Evolutionary conservation across 2,797 vertebrate species (phyloP), one percentile per base, ranked within the genome.

Genomic region (Sternotherus odoratus): DNA sequence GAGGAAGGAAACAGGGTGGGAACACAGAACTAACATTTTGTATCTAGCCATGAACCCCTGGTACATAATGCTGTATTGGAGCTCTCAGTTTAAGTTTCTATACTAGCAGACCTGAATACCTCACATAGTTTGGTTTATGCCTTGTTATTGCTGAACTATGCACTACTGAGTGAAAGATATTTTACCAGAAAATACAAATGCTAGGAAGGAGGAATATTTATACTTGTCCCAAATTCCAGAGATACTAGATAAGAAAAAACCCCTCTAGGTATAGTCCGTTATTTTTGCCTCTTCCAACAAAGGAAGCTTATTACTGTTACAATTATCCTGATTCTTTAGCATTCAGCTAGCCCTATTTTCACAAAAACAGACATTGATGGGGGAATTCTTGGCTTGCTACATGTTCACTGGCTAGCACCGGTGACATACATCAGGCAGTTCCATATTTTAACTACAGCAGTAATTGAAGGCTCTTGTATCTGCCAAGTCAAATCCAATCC

Each of bases 401-500:
- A 17, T 23, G 77, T 46, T 87, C 82, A 57, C 86, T 94, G 94
- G 95, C 95, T 94, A 46, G 39, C 24, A 60, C 28, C 30, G 19
- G 43, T 72, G 50, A 24, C 24, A 43, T 85, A 88, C 82, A 93
- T 36, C 91, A 88, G 85, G 87, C 78, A 91, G 83, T 69, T 93
- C 92, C 75, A 51, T 95, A 95, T 95, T 97, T 92, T 95, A 92
- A 93, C 95, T 96, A 88, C 77, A 94, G 93, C 79, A 79, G 85
- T 85, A 95, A 95, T 88, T 74, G 94, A 89, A 96, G 86, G 69
- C 77, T 95, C 74, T 85, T 84, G 12, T 92, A 95, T 92, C 86
- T 91, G 90, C 96, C 96, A 97, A 96, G 86, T 92, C 87, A 96
- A 95, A 96, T 90, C 69, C 85, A 95, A 78, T 26, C 33, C 50